phyloP scores from a whole-genome alignment of 1,140 invertebrate genomes.

The Drosophila paulistorum region DNA sequence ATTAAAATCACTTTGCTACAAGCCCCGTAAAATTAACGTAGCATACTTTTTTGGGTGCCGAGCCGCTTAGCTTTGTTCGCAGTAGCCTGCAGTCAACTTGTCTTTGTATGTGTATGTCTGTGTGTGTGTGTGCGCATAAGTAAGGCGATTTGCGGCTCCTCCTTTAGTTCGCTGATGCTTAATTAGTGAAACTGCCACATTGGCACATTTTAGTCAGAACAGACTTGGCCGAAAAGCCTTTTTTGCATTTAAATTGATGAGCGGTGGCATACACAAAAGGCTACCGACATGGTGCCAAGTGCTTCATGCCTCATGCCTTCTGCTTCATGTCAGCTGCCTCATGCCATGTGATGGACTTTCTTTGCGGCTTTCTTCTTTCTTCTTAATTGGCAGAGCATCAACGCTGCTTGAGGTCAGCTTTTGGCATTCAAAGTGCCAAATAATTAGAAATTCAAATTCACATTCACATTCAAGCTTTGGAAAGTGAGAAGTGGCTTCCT shows the following conservation, averaged over 20 bases:
- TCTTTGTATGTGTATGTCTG: not conserved
- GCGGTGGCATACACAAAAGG: constrained; percentile 26
- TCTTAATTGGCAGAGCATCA: constrained; percentile 68
- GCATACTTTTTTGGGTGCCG: constrained; percentile 47
- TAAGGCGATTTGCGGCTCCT: constrained; percentile 52
- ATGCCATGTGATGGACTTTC: constrained; percentile 1
- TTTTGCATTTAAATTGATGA: constrained; percentile 77
- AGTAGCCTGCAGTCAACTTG: not conserved
- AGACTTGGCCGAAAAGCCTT: constrained; percentile 53
- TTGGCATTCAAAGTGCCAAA: constrained; percentile 56
- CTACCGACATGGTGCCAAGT: constrained; percentile 24
- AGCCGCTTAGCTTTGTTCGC: constrained; percentile 62
- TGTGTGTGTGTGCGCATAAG: not conserved
- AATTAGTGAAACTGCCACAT: constrained; percentile 73
- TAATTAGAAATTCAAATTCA: constrained; percentile 62
- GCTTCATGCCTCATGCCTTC: not conserved
- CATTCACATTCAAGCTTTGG: constrained; percentile 59
- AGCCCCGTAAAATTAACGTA: constrained; percentile 60
- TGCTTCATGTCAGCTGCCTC: not conserved
- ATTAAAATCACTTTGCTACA: constrained; percentile 69
- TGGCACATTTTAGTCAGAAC: constrained; percentile 54
- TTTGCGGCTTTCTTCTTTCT: constrained; percentile 59
- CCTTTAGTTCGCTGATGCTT: constrained; percentile 37
- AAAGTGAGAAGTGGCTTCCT: constrained; percentile 37
- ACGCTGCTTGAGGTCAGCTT: constrained; percentile 33